These are phyloP conservation scores for Drosophila parthenogenetica DNA, from an alignment of 2,888 invertebrate genomes.

Conservation along the genomic window DNA sequence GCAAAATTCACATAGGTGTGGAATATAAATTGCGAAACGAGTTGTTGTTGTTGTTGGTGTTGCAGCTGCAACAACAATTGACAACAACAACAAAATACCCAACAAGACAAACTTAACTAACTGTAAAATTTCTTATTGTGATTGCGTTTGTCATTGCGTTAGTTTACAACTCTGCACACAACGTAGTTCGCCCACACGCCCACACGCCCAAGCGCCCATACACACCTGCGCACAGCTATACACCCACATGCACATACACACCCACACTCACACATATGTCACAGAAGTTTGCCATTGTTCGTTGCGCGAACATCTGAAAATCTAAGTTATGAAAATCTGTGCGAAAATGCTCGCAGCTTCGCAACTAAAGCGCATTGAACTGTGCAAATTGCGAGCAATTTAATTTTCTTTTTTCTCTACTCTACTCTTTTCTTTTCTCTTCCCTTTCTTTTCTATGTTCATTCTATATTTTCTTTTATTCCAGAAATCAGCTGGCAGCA, in stretches of 20 bases:
- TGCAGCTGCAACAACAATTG: constrained; percentile 23
- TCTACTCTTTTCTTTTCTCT: constrained; percentile 24
- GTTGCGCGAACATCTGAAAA: constrained; percentile 54
- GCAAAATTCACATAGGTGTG: constrained; percentile 20
- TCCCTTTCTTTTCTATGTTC: constrained; percentile 32
- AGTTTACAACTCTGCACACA: constrained; percentile 78
- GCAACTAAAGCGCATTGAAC: constrained; percentile 79
- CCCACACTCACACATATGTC: constrained; percentile 48
- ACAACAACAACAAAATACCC: constrained; percentile 42
- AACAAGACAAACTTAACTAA: constrained; percentile 79
- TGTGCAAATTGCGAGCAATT: constrained; percentile 81
- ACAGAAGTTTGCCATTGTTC: constrained; percentile 57
- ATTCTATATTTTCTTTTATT: constrained; percentile 37
- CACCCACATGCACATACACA: constrained; percentile 19
- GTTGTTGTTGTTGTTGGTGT: constrained; percentile 6
- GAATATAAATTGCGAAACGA: constrained; percentile 58
- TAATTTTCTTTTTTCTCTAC: constrained; percentile 63
- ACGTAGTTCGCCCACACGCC: constrained; percentile 36
- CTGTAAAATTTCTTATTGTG: constrained; percentile 80
- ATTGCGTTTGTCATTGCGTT: constrained; percentile 81
- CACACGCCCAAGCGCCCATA: background rate
- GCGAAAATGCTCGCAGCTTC: constrained; percentile 65
- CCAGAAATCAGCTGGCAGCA: constrained; percentile 62
- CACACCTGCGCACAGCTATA: constrained; percentile 33
- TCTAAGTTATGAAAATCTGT: constrained; percentile 79